Base-by-base conservation (phyloP, 92 coral and sea anemone genomes). In the Meandrina meandrites region DNA sequence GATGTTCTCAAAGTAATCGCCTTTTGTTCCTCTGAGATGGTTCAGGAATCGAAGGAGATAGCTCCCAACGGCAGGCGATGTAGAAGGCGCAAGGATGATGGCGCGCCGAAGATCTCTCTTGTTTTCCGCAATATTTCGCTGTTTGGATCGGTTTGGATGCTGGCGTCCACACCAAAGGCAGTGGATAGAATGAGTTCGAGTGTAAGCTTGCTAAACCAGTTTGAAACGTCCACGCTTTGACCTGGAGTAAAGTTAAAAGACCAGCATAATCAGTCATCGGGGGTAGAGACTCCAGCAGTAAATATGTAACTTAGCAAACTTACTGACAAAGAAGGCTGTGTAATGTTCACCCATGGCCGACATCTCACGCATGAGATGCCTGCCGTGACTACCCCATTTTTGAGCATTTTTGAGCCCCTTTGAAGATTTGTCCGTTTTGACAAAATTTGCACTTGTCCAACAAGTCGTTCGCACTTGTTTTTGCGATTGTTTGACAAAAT, bases 131-230 rank as follows among this genome's bases (percentile, higher is more conserved):
- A 37, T 30, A 91, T 80, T 50, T 91, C 89, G 67, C 87, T 89
- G 66, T 91, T 70, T 35, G 72, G 88, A 54, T 83, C 86, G 2
- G 89, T 93, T 68, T 93, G 96, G n/a, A 91, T 84, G 45, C 83
- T 87, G 0, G 94, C 81, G 17, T 87, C 79, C 56, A 91, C 84
- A n/a, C 96, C 96, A 91, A 93, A 91, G n/a, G 86, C 91, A 21
- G 92, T 85, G 53, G 93, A 80, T 10, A 93, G 84, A 36, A 93
- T 88, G 57, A 88, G 88, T 67, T 93, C 96, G 8, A 91, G 87
- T 18, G 96, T 91, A 92, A 93, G 76, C 53, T 88, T 81, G 34
- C 91, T 88, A 83, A 87, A 93, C 92, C 92, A 93, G 45, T 90
- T 86, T 18, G 83, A 62, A 54, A 91, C 86, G 75, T 93, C 83